Percentiles rank a stretch among this genome's conserved stretches.
These are phyloP conservation scores for Drosophila subpulchrella DNA, from an alignment of 1,140 invertebrate genomes.

Conservation along the genomic window DNA sequence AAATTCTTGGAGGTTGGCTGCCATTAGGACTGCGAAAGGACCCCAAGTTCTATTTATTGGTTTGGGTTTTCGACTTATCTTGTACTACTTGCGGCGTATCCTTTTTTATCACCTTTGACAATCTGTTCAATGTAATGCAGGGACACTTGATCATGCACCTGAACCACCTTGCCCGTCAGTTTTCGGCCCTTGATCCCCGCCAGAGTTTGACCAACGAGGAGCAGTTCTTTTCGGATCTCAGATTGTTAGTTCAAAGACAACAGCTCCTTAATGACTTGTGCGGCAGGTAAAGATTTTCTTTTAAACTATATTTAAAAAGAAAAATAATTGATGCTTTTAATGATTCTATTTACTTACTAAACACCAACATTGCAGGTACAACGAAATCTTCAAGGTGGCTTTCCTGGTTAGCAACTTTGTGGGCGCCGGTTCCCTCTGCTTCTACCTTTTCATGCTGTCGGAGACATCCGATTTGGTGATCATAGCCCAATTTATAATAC, in stretches of 20 bases:
- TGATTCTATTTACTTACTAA: no score
- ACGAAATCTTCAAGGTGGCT: slow-evolving; percentile 50
- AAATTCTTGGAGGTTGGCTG: slow-evolving; percentile 53
- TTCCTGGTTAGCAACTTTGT: slow-evolving; percentile 53
- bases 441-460: slow-evolving; percentile 54
- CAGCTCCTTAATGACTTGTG: slow-evolving; percentile 49
- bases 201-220: slow-evolving; percentile 9
- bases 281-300: background rate
- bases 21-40: slow-evolving; percentile 33
- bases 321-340: background rate
- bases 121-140: slow-evolving; percentile 51
- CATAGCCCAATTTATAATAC: slow-evolving; percentile 26
- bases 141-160: slow-evolving; percentile 51
- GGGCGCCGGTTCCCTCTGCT: slow-evolving; percentile 46
- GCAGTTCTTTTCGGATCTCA: slow-evolving; percentile 17
- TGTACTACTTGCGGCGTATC: slow-evolving; percentile 23
- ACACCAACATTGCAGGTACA: slow-evolving; percentile 26
- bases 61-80: slow-evolving; percentile 32
- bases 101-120: slow-evolving; percentile 50
- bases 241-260: slow-evolving; percentile 37
- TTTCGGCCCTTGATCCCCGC: slow-evolving; percentile 20
- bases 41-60: slow-evolving; percentile 20
- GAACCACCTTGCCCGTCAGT: slow-evolving; percentile 4
- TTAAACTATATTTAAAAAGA: background rate
- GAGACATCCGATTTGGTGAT: slow-evolving; percentile 35